Percentiles rank a stretch among this genome's conserved stretches.
These are phyloP conservation scores for Acropternis orthonyx DNA, from an alignment of 2,797 vertebrate genomes.

Conservation along the genomic window DNA sequence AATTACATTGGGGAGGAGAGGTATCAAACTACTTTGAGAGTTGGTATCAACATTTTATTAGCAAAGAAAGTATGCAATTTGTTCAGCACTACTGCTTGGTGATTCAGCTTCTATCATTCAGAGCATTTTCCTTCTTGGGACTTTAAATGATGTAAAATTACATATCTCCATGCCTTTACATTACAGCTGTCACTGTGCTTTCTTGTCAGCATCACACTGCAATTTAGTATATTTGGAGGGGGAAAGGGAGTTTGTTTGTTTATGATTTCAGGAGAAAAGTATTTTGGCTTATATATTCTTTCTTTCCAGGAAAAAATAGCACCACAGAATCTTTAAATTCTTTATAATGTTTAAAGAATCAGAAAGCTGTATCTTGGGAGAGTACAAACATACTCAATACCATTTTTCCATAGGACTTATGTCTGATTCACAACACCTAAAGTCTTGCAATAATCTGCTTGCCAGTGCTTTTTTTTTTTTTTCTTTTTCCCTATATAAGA, in stretches of 20 bases:
- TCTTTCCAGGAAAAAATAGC: not conserved
- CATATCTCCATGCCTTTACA: not conserved
- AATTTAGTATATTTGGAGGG: not conserved
- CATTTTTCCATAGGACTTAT: not conserved
- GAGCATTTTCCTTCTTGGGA: not conserved
- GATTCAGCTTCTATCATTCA: not conserved
- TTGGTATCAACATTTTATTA: not conserved
- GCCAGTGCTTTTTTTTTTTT: not conserved
- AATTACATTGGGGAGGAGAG: not conserved
- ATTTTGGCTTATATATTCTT: not conserved
- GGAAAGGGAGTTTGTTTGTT: conserved; percentile 1
- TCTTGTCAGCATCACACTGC: not conserved
- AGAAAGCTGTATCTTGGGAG: not conserved
- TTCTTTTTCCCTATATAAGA: not conserved
- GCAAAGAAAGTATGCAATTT: not conserved
- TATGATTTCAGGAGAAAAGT: conserved; percentile 8
- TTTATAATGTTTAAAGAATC: not conserved
- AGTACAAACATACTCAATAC: not conserved
- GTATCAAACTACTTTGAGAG: not conserved
- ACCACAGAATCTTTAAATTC: not conserved
- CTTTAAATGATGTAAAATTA: not conserved
- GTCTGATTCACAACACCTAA: not conserved
- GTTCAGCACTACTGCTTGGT: not conserved
- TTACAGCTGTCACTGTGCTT: not conserved
- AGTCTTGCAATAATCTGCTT: not conserved